phyloP scores from a whole-genome alignment of 1,140 invertebrate genomes.

The Callitettix versicolor region DNA sequence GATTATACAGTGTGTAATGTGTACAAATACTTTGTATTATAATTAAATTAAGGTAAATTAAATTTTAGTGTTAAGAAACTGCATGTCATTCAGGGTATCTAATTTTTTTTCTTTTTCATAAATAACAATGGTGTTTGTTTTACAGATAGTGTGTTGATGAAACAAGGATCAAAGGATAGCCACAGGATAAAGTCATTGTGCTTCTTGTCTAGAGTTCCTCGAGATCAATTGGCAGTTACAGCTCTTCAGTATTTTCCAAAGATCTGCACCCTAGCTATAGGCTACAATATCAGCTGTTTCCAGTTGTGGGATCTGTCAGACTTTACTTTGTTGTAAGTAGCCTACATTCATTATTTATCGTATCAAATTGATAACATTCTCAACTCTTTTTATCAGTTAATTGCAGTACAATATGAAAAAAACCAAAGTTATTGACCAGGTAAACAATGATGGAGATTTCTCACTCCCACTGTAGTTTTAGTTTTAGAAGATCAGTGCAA shows the following conservation, averaged over 20 bases:
- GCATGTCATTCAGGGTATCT: not conserved
- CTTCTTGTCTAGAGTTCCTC: not conserved
- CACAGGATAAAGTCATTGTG: too few relatives aligned
- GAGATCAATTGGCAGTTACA: constrained; percentile 3
- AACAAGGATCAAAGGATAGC: too few relatives aligned
- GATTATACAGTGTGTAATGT: too few relatives aligned
- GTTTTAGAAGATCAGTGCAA: too few relatives aligned
- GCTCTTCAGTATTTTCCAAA: constrained; percentile 14
- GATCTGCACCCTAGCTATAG: constrained; percentile 18
- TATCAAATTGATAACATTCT: not conserved
- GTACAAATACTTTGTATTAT: too few relatives aligned
- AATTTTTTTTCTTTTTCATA: too few relatives aligned
- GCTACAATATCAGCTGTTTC: constrained; percentile 19
- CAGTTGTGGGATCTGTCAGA: constrained; percentile 17
- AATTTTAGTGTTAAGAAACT: not conserved
- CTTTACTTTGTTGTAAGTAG: constrained; percentile 9
- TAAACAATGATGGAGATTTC: too few relatives aligned
- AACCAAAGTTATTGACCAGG: not conserved
- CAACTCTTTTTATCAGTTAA: not conserved
- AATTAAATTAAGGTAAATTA: too few relatives aligned
- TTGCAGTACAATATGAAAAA: not conserved
- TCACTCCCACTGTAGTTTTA: too few relatives aligned
- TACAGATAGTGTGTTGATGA: too few relatives aligned
- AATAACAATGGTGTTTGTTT: too few relatives aligned
- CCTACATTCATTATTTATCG: not conserved